A percentile compares a stretch with the other conserved stretches of the same genome.
Evolutionary conservation across 2,797 vertebrate genomes (phyloP).

Genomic region (Okamejei kenojei): DNA sequence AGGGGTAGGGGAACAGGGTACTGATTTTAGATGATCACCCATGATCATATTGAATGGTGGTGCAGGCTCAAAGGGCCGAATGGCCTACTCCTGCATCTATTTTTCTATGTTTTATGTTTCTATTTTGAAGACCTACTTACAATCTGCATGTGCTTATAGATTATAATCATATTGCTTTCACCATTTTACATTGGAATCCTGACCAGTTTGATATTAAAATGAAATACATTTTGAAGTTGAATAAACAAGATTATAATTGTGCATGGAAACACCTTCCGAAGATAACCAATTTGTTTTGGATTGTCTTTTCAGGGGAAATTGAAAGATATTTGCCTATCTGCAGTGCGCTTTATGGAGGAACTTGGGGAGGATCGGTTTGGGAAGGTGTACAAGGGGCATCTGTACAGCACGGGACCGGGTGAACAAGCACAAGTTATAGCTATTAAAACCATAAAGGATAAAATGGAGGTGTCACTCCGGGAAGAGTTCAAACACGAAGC

Average conservation of each 20-base stretch:
- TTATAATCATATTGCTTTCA: no score
- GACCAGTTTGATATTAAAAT: neutral
- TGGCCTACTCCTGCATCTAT: no score
- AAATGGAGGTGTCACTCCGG: constrained; percentile 71
- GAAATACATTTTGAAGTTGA: neutral
- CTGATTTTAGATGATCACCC: no score
- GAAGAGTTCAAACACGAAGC: constrained; percentile 92
- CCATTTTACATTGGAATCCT: no score
- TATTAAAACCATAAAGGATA: constrained; percentile 92
- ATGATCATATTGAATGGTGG: no score
- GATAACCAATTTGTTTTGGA: neutral
- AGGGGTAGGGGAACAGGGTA: no score
- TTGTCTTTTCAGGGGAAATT: constrained; percentile 66
- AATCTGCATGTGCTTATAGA: no score
- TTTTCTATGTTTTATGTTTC: no score
- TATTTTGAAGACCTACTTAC: no score
- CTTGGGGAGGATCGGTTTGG: constrained; percentile 94
- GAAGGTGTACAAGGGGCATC: constrained; percentile 90
- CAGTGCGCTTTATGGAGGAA: constrained; percentile 88
- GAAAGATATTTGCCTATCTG: constrained; percentile 82
- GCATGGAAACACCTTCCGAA: neutral
- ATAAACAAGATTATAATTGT: no score
- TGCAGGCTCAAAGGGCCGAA: no score
- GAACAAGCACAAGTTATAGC: constrained; percentile 85
- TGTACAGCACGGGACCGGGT: constrained; percentile 74